Conservation (phyloP, 1,140 invertebrate species). For the Planococcus citri region DNA sequence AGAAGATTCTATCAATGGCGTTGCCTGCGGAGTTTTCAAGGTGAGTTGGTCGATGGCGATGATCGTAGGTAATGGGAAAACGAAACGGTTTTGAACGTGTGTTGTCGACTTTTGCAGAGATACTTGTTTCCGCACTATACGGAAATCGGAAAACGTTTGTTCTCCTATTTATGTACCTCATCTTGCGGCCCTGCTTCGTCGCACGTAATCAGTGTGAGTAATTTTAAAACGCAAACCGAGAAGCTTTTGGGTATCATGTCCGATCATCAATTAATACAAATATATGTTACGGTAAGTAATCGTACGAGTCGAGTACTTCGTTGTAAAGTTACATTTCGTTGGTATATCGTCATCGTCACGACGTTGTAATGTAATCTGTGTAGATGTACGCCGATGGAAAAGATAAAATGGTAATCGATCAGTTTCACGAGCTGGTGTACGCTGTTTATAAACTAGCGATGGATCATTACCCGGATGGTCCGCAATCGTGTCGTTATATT, state of each 20-base stretch:
- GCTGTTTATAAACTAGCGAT: conserved; percentile 61
- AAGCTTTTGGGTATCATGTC: conserved; percentile 52
- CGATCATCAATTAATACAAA: conserved; percentile 48
- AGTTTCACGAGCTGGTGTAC: conserved; percentile 47
- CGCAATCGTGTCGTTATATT: conserved; percentile 43
- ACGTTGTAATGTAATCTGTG: no score
- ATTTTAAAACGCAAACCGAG: conserved; percentile 57
- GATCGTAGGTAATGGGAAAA: no score
- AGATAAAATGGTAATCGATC: conserved; percentile 41
- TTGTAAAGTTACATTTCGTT: not conserved
- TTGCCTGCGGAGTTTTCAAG: conserved; percentile 27
- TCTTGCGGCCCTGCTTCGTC: conserved; percentile 43
- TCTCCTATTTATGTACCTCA: conserved; percentile 44
- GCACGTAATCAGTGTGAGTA: conserved; percentile 41
- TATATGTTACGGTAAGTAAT: conserved; percentile 44
- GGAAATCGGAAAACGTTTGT: conserved; percentile 53
- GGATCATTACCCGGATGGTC: conserved; percentile 53
- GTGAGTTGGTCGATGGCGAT: no score
- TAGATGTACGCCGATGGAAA: conserved; percentile 42
- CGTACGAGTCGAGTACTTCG: not conserved
- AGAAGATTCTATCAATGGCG: conserved; percentile 29
- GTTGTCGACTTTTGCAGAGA: conserved; percentile 40
- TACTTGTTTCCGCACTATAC: conserved; percentile 66
- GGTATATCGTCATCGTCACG: no score
- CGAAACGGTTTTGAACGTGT: not conserved